Evolutionary conservation across 1,140 invertebrate species (phyloP).

Genomic region (Temnothorax longispinosus): DNA sequence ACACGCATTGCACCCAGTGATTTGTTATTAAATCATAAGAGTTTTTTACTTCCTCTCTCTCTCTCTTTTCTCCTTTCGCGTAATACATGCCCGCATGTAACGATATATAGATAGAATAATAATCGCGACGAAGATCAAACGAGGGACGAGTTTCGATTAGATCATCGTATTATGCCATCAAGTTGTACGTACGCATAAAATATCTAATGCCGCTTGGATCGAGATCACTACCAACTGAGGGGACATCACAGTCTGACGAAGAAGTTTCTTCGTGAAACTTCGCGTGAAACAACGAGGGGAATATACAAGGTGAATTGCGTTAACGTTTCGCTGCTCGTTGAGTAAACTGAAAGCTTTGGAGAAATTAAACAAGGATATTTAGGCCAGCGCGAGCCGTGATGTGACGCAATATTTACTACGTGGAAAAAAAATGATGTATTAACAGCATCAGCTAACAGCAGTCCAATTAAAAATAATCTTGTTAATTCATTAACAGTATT

Average conservation of each 20-base stretch:
- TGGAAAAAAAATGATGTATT: background rate
- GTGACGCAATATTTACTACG: background rate
- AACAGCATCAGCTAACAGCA: background rate
- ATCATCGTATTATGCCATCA: constrained; percentile 34
- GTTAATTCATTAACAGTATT: background rate
- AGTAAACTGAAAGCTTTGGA: background rate
- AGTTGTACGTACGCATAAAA: constrained; percentile 25
- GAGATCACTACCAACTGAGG: constrained; percentile 40
- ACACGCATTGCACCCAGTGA: constrained; percentile 19
- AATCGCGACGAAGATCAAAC: constrained; percentile 35
- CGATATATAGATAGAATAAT: constrained; percentile 11
- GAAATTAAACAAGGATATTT: background rate
- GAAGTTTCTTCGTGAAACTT: constrained; percentile 26
- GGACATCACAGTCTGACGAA: constrained; percentile 37
- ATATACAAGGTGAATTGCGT: background rate
- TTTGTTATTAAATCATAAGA: constrained; percentile 34
- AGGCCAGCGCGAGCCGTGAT: background rate
- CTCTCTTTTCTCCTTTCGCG: background rate
- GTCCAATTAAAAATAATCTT: background rate
- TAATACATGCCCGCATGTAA: constrained; percentile 71
- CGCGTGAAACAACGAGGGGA: background rate
- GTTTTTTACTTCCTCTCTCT: background rate
- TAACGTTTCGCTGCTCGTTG: background rate
- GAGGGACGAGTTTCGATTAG: constrained; percentile 27
- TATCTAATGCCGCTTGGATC: constrained; percentile 45